A percentile compares a stretch with the other conserved stretches of the same genome.
These are phyloP conservation scores for Xerus inauris DNA, from an alignment of 2,113 vertebrate species.

Conservation along the genomic window DNA sequence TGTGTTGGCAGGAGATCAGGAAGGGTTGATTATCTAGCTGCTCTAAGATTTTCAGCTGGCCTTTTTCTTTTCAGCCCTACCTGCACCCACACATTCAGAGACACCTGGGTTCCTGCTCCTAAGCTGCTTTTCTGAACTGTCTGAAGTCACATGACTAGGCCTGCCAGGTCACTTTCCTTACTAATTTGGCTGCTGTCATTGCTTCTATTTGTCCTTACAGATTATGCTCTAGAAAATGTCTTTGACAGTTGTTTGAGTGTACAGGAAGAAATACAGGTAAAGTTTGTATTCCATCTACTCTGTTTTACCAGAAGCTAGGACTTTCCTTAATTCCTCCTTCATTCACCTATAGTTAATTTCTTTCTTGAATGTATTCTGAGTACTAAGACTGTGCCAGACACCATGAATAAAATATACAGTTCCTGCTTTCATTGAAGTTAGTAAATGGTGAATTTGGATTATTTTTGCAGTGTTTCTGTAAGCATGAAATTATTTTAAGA, in stretches of 20 bases:
- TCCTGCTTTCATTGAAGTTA: conserved; percentile 38
- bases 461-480: background rate
- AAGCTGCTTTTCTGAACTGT: background rate
- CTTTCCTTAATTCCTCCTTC: background rate
- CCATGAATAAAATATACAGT: background rate
- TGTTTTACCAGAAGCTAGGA: background rate
- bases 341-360: background rate
- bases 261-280: background rate
- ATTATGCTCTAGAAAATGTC: background rate
- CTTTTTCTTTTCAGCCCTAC: background rate
- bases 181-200: background rate
- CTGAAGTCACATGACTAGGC: background rate
- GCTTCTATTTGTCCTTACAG: background rate
- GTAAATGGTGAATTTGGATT: background rate
- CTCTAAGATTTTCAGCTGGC: background rate
- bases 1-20: background rate
- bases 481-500: conserved; percentile 37
- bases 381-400: background rate
- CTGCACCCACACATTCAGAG: background rate
- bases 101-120: background rate
- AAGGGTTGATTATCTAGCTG: background rate
- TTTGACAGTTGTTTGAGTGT: background rate
- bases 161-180: background rate
- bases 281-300: background rate
- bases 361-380: background rate